These are phyloP conservation scores for Mystacornis crossleyi DNA, from an alignment of 2,113 vertebrate species.

Conservation along the genomic window DNA sequence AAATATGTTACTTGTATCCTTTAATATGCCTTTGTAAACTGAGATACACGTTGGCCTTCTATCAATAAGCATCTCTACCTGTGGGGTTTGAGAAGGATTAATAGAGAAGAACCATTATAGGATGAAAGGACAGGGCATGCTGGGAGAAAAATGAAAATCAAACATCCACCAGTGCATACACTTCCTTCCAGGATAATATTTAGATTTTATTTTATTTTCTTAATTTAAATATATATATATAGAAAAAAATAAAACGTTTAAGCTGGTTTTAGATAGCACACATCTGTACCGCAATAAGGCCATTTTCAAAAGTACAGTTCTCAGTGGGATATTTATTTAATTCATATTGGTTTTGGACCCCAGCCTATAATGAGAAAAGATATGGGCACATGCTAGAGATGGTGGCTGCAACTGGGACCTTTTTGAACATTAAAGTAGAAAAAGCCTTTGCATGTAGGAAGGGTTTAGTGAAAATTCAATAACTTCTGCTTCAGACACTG, in stretches of 20 bases:
- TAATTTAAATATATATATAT: constrained; percentile 58
- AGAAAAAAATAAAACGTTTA: constrained; percentile 45
- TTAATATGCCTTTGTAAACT: constrained; percentile 72
- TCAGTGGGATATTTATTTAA: constrained; percentile 81
- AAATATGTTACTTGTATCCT: constrained; percentile 75
- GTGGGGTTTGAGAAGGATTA: constrained; percentile 75
- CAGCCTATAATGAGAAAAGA: constrained; percentile 77
- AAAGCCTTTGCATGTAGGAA: constrained; percentile 69
- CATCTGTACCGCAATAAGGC: constrained; percentile 73
- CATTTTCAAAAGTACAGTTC: constrained; percentile 72
- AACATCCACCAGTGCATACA: constrained; percentile 70
- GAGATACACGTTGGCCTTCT: constrained; percentile 63
- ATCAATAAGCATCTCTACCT: constrained; percentile 80
- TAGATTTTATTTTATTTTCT: constrained; percentile 69
- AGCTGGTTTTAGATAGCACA: constrained; percentile 72
- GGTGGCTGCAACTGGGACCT: constrained; percentile 58
- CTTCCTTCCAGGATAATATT: constrained; percentile 77
- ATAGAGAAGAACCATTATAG: constrained; percentile 71
- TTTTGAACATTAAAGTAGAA: constrained; percentile 76
- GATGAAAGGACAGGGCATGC: constrained; percentile 75
- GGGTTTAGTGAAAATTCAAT: constrained; percentile 80
- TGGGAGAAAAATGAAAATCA: constrained; percentile 81
- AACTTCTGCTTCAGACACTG: constrained; percentile 68
- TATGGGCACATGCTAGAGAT: constrained; percentile 45
- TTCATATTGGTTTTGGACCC: constrained; percentile 78